Base-by-base conservation (phyloP, 2,797 vertebrate species). In the Acanthornis magna region DNA sequence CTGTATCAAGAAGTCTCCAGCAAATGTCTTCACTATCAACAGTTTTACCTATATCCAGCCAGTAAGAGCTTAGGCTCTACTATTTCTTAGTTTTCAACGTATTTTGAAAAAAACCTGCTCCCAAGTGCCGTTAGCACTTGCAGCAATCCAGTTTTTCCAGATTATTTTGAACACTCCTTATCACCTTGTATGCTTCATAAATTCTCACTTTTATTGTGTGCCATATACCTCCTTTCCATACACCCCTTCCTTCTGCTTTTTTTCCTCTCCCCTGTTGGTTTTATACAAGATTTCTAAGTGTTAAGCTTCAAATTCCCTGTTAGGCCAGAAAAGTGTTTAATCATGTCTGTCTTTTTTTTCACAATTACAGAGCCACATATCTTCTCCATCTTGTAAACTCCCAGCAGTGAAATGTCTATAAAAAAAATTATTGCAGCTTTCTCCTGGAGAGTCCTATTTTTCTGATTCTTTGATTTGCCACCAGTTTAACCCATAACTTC, bases 71-170 rank as follows among this genome's bases (percentile, higher is more conserved):
- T 36, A n/a, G 4, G 9, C 34, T 5, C 1, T 65, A 29, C 21
- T 40, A 14, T 72, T 62, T 42, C 50, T 90, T 90, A 65, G 48
- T 45, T 91, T 82, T 62, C 80, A 74, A 22, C 0, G 4, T 88
- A 54, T 83, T 83, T 74, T 72, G 54, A 47, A 93, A 91, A 81
- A 58, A 19, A 7, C 22, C 30, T 50, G 30, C 34, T 78, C 91
- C 66, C 30, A 71, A 75, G 21, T 68, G 54, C 70, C 0, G 0
- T 75, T 81, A 88, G 70, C n/a, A 53, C 66, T 90, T 74, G 54
- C 57, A 96, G 70, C 91, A 84, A 92, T 93, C 86, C 62, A 72
- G 58, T 78, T 90, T 89, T 88, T 88, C 88, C 76, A 75, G 66
- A 84, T 95, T 89, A 81, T 91, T 78, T 75, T 73, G 67, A 81